Percentiles rank a stretch among this genome's conserved stretches.
Conservation (phyloP, 2,888 invertebrate genomes). For the Cylindroiulus punctatus region DNA sequence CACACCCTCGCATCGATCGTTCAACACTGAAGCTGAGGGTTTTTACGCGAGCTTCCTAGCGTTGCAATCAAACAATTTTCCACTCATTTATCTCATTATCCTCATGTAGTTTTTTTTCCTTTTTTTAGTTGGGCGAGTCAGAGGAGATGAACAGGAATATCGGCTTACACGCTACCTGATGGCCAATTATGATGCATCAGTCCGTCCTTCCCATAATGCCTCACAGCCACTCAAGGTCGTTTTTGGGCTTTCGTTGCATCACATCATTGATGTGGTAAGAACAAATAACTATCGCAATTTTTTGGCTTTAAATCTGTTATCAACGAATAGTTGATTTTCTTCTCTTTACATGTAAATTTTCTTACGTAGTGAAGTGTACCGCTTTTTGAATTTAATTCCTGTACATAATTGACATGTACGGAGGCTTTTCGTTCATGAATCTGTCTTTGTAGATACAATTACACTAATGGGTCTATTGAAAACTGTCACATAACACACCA, state of each 20-base stretch:
- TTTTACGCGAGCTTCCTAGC: not conserved
- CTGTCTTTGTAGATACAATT: not conserved
- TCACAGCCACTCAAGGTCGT: conserved; percentile 79
- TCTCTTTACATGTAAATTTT: not conserved
- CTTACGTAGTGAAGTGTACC: not conserved
- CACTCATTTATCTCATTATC: conserved; percentile 20
- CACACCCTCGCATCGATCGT: no score
- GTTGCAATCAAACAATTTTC: not conserved
- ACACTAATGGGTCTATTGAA: not conserved
- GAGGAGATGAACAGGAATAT: conserved; percentile 77
- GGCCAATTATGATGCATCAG: conserved; percentile 79
- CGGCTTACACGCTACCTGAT: conserved; percentile 77
- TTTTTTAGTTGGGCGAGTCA: conserved; percentile 53
- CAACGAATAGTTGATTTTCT: not conserved
- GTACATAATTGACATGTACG: not conserved
- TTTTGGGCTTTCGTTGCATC: conserved; percentile 83
- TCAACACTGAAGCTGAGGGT: not conserved
- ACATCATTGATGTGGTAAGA: conserved; percentile 86
- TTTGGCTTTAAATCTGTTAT: not conserved
- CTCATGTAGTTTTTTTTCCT: not conserved
- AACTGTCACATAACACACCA: not conserved
- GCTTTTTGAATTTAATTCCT: not conserved
- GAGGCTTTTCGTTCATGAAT: not conserved
- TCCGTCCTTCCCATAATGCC: conserved; percentile 79
- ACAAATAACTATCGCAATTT: not conserved